A percentile compares a stretch with the other conserved stretches of the same genome.
These are phyloP conservation scores for Patagioenas fasciata DNA, from an alignment of 2,113 vertebrate species.

Conservation along the genomic window DNA sequence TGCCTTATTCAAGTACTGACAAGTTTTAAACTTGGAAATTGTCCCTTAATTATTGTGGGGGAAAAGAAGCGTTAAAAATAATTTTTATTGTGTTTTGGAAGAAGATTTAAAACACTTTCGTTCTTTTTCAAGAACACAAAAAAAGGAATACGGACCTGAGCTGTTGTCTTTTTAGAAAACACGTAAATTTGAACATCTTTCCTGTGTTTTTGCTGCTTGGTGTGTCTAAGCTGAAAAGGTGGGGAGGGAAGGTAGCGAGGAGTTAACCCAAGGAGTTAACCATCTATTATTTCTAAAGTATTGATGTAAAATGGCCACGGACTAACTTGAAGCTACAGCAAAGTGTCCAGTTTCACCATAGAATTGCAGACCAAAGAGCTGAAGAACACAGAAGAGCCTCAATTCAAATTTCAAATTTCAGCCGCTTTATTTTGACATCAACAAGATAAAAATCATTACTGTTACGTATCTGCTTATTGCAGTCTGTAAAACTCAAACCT, in stretches of 20 bases:
- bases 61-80: neutral
- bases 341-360: neutral
- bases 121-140: neutral
- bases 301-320: neutral
- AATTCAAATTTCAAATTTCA: neutral
- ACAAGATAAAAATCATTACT: neutral
- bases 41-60: neutral
- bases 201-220: neutral
- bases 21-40: neutral
- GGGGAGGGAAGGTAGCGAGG: neutral
- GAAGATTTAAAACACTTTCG: neutral
- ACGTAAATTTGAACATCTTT: neutral
- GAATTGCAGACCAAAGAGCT: neutral
- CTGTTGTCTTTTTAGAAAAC: neutral
- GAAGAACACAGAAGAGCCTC: neutral
- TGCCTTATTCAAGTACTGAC: neutral
- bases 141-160: rapidly evolving
- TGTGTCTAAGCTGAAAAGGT: neutral
- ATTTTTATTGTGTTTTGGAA: neutral
- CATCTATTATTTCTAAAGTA: neutral
- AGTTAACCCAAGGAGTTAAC: too few relatives aligned
- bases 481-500: neutral
- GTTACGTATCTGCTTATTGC: neutral
- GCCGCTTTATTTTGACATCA: neutral
- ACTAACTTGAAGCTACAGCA: neutral